Conservation (phyloP, 1,140 invertebrate species). For the Zaprionus tsacasi region DNA sequence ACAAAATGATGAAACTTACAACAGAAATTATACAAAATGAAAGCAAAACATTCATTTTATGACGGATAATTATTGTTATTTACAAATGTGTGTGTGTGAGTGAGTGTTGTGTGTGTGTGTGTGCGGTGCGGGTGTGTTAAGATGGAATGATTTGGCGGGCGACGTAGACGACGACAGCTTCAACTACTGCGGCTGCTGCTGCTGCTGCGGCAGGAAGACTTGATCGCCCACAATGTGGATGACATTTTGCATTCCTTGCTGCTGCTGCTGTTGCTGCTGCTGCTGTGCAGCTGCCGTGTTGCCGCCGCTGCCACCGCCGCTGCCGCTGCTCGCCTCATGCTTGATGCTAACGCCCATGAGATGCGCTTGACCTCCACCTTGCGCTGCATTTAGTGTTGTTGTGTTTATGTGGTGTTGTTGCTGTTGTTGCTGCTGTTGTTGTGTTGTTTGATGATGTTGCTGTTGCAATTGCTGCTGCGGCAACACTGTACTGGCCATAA, state of each 20-base stretch:
- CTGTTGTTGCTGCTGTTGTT: conserved; percentile 49
- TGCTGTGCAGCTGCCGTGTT: conserved; percentile 34
- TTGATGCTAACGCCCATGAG: conserved; percentile 60
- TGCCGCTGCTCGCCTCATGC: conserved; percentile 52
- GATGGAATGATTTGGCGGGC: conserved; percentile 66
- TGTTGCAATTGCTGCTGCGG: conserved; percentile 66
- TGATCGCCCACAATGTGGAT: conserved; percentile 82
- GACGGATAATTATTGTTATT: conserved; percentile 72
- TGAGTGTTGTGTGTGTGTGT: conserved; percentile 32
- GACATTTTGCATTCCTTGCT: conserved; percentile 79
- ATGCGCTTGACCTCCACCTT: conserved; percentile 66
- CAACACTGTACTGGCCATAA: conserved; percentile 64
- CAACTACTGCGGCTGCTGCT: conserved; percentile 42
- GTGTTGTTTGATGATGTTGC: conserved; percentile 46
- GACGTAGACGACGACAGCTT: conserved; percentile 17
- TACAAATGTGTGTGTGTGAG: conserved; percentile 55
- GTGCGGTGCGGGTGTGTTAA: conserved; percentile 34
- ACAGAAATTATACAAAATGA: conserved; percentile 71
- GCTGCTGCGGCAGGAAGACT: conserved; percentile 70
- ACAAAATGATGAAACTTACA: conserved; percentile 56
- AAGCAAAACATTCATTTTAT: conserved; percentile 66
- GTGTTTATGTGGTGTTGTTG: conserved; percentile 62
- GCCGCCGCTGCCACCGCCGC: conserved; percentile 14
- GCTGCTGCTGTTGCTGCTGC: conserved; percentile 55
- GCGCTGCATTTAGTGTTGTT: conserved; percentile 47